Evolutionary conservation across 2,888 invertebrate species (phyloP).

Genomic region (Hoplodrina ambigua): DNA sequence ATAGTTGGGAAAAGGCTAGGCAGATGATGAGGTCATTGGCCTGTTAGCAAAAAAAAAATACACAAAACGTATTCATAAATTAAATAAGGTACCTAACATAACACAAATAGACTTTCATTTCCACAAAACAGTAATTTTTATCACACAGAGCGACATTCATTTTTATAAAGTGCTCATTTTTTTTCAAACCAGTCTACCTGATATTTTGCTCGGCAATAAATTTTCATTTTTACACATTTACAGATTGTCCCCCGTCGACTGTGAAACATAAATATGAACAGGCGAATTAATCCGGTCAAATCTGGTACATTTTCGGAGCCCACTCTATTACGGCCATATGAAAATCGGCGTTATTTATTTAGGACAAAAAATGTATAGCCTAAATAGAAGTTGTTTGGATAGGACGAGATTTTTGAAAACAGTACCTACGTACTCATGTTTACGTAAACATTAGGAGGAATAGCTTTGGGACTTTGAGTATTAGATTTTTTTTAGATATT

Average conservation of each 20-base stretch:
- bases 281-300: slow-evolving; percentile 51
- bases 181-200: slow-evolving; percentile 10
- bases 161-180: slow-evolving; percentile 36
- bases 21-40: neutral
- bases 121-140: slow-evolving; percentile 9
- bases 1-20: no score
- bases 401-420: slow-evolving; percentile 49
- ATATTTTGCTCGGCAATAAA: slow-evolving; percentile 31
- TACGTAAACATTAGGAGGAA: slow-evolving; percentile 14
- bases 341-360: slow-evolving; percentile 56
- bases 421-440: slow-evolving; percentile 5
- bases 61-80: no score
- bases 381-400: slow-evolving; percentile 55
- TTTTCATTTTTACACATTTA: slow-evolving; percentile 53
- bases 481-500: neutral
- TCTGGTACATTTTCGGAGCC: slow-evolving; percentile 32
- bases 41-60: neutral
- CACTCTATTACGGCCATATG: slow-evolving; percentile 42
- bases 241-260: slow-evolving; percentile 37
- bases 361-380: slow-evolving; percentile 56
- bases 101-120: slow-evolving; percentile 2
- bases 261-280: slow-evolving; percentile 37
- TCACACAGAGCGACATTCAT: neutral
- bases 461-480: slow-evolving; percentile 6
- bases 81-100: neutral